phyloP scores from a whole-genome alignment of 2,888 invertebrate species.

The Tricholauxania praeusta region DNA sequence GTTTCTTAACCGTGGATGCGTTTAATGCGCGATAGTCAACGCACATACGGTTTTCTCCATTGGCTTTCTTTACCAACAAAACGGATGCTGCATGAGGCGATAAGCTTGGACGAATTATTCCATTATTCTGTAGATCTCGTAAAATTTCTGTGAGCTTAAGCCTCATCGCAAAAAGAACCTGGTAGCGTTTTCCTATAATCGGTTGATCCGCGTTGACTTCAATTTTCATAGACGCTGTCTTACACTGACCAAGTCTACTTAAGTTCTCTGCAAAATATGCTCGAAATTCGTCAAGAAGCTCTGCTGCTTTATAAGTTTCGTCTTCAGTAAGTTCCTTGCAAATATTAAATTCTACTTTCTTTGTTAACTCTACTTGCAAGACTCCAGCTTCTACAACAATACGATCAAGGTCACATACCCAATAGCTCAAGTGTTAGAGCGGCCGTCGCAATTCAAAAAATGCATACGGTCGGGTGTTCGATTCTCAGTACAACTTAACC shows the following conservation, averaged over 20 bases:
- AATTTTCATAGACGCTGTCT: constrained; percentile 39
- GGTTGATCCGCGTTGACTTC: constrained; percentile 36
- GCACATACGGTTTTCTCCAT: constrained; percentile 42
- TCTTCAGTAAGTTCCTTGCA: neutral
- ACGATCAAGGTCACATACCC: no score
- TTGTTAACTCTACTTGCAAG: constrained; percentile 34
- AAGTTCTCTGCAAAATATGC: constrained; percentile 41
- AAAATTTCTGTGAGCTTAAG: constrained; percentile 28
- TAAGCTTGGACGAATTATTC: constrained; percentile 38
- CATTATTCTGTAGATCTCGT: constrained; percentile 31
- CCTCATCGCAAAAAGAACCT: constrained; percentile 40
- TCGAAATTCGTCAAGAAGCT: neutral
- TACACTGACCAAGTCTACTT: constrained; percentile 36
- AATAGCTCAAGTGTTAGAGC: no score
- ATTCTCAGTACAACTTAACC: no score
- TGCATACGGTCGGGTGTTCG: no score
- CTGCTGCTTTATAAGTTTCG: no score
- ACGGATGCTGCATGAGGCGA: constrained; percentile 43
- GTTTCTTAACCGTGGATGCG: constrained; percentile 43
- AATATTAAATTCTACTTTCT: neutral
- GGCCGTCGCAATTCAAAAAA: no score
- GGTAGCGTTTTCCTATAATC: constrained; percentile 43
- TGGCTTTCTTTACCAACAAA: constrained; percentile 38
- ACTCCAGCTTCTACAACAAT: constrained; percentile 40
- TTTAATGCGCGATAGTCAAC: constrained; percentile 43